Base-by-base conservation (phyloP, 2,113 vertebrate species). In the Semicossyphus pulcher region DNA sequence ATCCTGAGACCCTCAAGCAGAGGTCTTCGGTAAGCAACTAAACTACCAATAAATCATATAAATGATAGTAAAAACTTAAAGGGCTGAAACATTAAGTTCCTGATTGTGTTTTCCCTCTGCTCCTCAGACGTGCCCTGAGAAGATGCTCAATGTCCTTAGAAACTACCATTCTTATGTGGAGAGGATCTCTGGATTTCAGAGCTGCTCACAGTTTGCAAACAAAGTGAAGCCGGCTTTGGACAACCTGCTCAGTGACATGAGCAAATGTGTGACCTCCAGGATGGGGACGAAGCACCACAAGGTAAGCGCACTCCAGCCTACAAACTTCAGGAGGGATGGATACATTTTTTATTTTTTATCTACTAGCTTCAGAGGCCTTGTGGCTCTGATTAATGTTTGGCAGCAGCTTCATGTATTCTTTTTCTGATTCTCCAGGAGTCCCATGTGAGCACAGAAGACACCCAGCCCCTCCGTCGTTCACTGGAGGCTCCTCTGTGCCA, bases 71-170 rank as follows among this genome's bases (percentile, higher is more conserved):
- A 8, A 14, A 10, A 48, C 4, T 2, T n/a, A n/a, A 16, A 23
- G 5, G 16, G 5, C 3, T 7, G 7, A 12, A 31, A 32, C 1
- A 45, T 1, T 10, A 4, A n/a, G 5, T 42, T 26, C 14, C 11
- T 51, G 11, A 45, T 9, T 31, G 10, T 21, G 7, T 20, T 45
- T 39, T 7, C 14, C 31, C 52, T 42, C n/a, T 32, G 15, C 32
- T 74, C 61, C 52, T 37, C 72, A 95, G 93, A n/a, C 21, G 0
- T 95, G 94, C 26, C 14, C 88, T 20, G 45, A 7, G 39, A 93
- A 93, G 82, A 87, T 94, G 1, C 21, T 78, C 12, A 21, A 21
- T 1, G 77, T 83, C 36, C 76, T 94, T 2, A 52, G 20, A 1
- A 86, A 72, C n/a, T 94, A 94, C 68, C 36, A 0, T 0, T 62